Evolutionary conservation across 1,140 invertebrate species (phyloP), one percentile per base, ranked within the genome.

Genomic region (Caerostris extrusa): DNA sequence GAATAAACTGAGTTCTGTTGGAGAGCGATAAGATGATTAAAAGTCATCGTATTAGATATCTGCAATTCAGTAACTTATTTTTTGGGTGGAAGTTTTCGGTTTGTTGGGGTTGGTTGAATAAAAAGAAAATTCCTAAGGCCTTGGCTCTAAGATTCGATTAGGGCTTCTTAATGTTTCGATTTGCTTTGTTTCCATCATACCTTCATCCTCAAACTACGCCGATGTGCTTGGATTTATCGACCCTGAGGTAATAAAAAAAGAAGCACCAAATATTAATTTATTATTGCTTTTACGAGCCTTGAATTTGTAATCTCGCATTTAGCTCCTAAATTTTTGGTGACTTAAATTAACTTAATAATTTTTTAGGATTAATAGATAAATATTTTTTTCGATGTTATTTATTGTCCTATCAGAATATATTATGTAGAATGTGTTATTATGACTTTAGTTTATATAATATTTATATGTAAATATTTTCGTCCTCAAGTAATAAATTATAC

Each of bases 21-120:
- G 61, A 90, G 69, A 71, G 67, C n/a, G 89, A 92, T 92, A 92
- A 92, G 58, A 92, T 69, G 58, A 92, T 92, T 85, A 85, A 92
- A 92, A 82, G 90, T 50, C 55, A 69, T 85, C 81, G 67, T 85
- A 85, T 85, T 58, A 81, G 56, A 92, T 67, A 67, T 92, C 81
- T 57, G 60, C n/a, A 67, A 85, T 85, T 83, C n/a, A 64, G 81
- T 92, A 81, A n/a, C 10, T 91, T 64, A 61, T 69, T 89, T 89
- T 56, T 56, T 71, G 12, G 14, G 19, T 5, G 14, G 56, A 90
- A 8, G 58, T 10, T 81, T 34, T 90, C 55, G 55, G 12, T 83
- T 83, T 83, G 77, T 55, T 82, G 53, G 77, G 50, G 34, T 7
- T 14, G 17, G 34, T 12, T 3, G 53, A 55, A 82, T 53, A 6